These are phyloP conservation scores for Gortyna flavago DNA, from an alignment of 2,888 invertebrate genomes.

Conservation along the genomic window DNA sequence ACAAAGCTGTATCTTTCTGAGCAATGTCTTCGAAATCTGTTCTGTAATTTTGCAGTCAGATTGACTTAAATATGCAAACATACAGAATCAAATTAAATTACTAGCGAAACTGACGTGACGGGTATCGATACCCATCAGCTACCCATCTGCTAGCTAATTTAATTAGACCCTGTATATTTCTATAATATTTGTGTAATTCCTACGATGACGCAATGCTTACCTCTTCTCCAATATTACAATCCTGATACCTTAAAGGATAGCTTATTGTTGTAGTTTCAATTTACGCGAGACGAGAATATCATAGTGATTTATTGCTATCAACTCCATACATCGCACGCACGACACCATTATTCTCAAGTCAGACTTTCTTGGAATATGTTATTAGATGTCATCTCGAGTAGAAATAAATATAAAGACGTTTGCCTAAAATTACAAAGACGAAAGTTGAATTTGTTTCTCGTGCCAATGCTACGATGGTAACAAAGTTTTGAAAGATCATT, in stretches of 20 bases:
- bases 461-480: background rate
- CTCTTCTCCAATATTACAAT: slow-evolving; percentile 20
- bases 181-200: background rate
- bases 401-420: background rate
- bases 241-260: slow-evolving; percentile 7
- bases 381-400: background rate
- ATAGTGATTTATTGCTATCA: slow-evolving; percentile 45
- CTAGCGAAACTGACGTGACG: too few species aligned
- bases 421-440: background rate
- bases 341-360: slow-evolving; percentile 34
- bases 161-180: background rate
- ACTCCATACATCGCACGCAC: slow-evolving; percentile 5
- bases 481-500: background rate
- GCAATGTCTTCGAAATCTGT: background rate
- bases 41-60: background rate
- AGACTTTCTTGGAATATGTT: slow-evolving; percentile 17
- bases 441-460: background rate
- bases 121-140: too few species aligned
- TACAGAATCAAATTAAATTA: too few species aligned
- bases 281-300: slow-evolving; percentile 29
- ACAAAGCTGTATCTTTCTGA: background rate
- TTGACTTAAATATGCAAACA: background rate
- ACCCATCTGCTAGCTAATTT: too few species aligned
- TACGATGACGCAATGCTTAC: background rate
- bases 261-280: slow-evolving; percentile 34